phyloP scores from a whole-genome alignment of 2,797 vertebrate genomes.

The Artibeus jamaicensis region DNA sequence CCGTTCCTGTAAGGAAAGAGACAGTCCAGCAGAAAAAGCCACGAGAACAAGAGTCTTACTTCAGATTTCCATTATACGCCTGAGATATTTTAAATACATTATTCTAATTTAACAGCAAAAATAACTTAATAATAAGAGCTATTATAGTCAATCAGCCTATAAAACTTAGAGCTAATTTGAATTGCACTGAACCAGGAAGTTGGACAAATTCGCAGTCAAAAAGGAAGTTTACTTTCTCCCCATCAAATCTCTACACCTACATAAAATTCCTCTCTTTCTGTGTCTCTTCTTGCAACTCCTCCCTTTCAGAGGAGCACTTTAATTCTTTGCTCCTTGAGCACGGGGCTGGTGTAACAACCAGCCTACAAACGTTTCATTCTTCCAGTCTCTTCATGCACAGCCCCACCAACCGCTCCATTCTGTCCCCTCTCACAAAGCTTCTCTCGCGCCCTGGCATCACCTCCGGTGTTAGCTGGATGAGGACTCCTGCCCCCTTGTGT shows the following conservation, averaged over 20 bases:
- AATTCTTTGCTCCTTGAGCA: background rate
- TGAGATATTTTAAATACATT: constrained; percentile 2
- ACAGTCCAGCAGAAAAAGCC: background rate
- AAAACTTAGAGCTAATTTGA: background rate
- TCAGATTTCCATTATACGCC: background rate
- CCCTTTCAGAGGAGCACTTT: background rate
- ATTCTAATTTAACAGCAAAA: background rate
- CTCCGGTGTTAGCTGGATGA: background rate
- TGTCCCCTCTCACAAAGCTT: background rate
- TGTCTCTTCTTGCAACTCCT: background rate
- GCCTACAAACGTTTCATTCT: background rate
- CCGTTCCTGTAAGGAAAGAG: background rate
- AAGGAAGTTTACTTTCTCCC: background rate
- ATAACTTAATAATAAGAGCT: background rate
- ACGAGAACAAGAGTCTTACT: background rate
- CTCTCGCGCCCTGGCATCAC: too few relatives aligned
- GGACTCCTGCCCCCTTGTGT: background rate
- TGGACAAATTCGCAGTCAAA: background rate
- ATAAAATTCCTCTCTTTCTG: background rate
- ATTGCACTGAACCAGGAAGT: background rate
- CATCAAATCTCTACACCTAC: background rate
- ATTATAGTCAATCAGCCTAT: background rate
- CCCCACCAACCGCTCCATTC: background rate
- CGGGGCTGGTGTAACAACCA: background rate
- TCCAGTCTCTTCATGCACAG: too few relatives aligned